These are phyloP conservation scores for Papilio helenus DNA, from an alignment of 1,140 invertebrate genomes.

Conservation along the genomic window DNA sequence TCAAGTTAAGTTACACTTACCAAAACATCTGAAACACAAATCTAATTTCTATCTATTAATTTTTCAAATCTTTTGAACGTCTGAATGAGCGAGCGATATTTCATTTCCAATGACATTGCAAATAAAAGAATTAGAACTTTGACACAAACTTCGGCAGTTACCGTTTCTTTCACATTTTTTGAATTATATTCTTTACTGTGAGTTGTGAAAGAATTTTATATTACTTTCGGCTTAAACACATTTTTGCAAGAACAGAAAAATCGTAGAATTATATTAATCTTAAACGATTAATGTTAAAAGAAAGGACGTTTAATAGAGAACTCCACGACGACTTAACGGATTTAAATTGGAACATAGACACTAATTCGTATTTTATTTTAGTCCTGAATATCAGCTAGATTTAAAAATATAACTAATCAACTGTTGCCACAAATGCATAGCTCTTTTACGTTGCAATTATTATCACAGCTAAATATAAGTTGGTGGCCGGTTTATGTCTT, in stretches of 20 bases:
- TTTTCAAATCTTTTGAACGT: conserved; percentile 11
- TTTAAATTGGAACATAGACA: too few species aligned
- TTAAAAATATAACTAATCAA: too few species aligned
- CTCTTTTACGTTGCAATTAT: too few species aligned
- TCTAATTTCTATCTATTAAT: conserved; percentile 6
- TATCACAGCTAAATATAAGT: neutral
- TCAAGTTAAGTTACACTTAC: neutral
- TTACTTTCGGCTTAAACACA: neutral
- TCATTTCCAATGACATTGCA: conserved; percentile 24
- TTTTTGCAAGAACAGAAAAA: neutral
- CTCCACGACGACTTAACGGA: too few species aligned
- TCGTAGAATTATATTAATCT: neutral
- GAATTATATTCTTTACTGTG: conserved; percentile 19
- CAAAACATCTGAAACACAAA: neutral
- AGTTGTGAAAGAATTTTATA: conserved; percentile 19
- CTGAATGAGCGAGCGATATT: conserved; percentile 11
- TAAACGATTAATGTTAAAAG: neutral
- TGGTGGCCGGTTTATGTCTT: neutral
- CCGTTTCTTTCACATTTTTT: conserved; percentile 23
- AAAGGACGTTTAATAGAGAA: too few species aligned
- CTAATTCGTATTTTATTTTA: too few species aligned
- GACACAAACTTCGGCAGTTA: conserved; percentile 26
- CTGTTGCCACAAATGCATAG: too few species aligned
- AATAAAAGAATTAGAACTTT: conserved; percentile 27
- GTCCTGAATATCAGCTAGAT: too few species aligned